These are phyloP conservation scores for Atlantisia rogersi DNA, from an alignment of 2,113 vertebrate species.

Conservation along the genomic window DNA sequence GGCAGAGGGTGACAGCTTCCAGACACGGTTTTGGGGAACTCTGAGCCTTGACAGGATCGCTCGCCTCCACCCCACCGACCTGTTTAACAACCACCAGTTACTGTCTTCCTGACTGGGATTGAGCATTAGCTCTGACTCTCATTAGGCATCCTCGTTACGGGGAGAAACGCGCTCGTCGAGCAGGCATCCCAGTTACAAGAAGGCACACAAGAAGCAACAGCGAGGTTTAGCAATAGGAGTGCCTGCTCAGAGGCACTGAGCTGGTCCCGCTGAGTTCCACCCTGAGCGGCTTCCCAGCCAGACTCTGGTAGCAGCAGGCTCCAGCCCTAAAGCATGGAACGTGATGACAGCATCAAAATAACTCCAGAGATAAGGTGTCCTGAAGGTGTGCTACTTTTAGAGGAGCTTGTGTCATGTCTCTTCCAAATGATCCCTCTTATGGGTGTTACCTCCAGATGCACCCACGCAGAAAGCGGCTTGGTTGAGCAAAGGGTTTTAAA, in stretches of 20 bases:
- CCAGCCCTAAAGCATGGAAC: background rate
- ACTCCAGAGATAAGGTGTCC: background rate
- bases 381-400: background rate
- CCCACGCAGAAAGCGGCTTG: background rate
- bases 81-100: background rate
- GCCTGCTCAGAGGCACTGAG: background rate
- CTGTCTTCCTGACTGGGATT: background rate
- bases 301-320: background rate
- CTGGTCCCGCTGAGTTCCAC: background rate
- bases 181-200: background rate
- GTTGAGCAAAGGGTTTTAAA: background rate
- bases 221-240: background rate
- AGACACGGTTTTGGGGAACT: background rate
- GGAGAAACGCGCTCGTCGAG: rapidly evolving
- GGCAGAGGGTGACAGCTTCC: background rate
- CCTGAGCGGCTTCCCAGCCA: background rate
- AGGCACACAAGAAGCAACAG: rapidly evolving
- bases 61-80: background rate
- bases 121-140: background rate
- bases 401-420: background rate
- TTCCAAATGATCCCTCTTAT: background rate
- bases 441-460: slow-evolving; percentile 6
- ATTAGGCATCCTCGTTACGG: background rate
- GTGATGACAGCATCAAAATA: background rate
- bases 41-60: background rate